Conservation (phyloP, 30 jellyfish, hydroid and myxozoan genomes). For the Hydractinia symbiolongicarpus region DNA sequence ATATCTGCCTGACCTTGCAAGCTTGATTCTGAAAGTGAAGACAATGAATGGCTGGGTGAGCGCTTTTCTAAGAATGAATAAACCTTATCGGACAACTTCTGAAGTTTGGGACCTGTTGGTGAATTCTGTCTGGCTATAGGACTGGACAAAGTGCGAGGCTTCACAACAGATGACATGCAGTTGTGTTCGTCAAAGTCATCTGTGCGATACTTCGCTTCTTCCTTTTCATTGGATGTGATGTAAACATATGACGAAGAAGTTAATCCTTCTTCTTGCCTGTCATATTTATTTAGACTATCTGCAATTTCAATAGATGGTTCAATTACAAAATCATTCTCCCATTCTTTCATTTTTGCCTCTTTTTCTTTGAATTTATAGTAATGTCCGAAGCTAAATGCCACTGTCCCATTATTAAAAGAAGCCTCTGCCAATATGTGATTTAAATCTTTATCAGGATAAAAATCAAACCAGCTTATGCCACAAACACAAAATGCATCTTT, state of each 20-base stretch:
- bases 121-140: background rate
- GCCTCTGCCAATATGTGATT: slow-evolving; percentile 91
- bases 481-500: slow-evolving; percentile 58
- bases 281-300: background rate
- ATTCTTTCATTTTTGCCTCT: slow-evolving; percentile 25
- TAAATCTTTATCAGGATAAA: slow-evolving; percentile 69
- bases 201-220: slow-evolving; percentile 22
- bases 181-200: slow-evolving; percentile 11
- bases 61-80: background rate
- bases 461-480: slow-evolving; percentile 90
- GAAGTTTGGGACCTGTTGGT: background rate
- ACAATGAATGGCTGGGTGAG: background rate
- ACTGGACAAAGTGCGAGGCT: background rate
- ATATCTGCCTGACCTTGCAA: background rate
- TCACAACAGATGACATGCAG: background rate
- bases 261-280: background rate
- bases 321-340: slow-evolving; percentile 29
- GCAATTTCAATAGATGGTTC: slow-evolving; percentile 8
- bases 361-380: slow-evolving; percentile 37
- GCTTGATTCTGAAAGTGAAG: slow-evolving; percentile 6
- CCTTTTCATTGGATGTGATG: slow-evolving; percentile 21
- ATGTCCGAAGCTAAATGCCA: slow-evolving; percentile 85
- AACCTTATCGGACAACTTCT: background rate
- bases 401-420: slow-evolving; percentile 61
- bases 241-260: slow-evolving; percentile 6